These are phyloP conservation scores for Cephus sareptanus DNA, from an alignment of 2,888 invertebrate genomes.

Conservation along the genomic window DNA sequence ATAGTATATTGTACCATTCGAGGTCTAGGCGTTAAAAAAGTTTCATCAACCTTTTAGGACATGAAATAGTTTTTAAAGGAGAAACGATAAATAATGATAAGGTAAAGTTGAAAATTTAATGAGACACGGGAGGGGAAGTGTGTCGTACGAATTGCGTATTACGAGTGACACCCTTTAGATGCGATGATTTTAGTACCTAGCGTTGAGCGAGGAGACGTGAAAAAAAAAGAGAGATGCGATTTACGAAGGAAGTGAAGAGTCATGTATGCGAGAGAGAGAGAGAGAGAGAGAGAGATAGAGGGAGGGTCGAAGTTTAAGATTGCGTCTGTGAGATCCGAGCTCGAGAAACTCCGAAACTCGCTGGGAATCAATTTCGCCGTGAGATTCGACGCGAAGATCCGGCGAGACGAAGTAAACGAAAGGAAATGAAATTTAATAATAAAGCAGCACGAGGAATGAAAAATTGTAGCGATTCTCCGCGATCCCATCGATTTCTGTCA, in stretches of 20 bases:
- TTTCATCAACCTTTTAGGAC: not conserved
- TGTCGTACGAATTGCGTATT: not conserved
- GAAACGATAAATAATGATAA: not conserved
- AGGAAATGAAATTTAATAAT: too few species aligned
- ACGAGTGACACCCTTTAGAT: not conserved
- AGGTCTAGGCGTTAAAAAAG: not conserved
- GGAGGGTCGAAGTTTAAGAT: not conserved
- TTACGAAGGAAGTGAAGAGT: not conserved
- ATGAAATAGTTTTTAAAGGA: not conserved
- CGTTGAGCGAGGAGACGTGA: not conserved
- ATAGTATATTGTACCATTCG: conserved; percentile 1
- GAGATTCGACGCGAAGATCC: not conserved
- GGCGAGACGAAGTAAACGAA: too few species aligned
- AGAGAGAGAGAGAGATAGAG: not conserved
- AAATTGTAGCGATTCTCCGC: not conserved
- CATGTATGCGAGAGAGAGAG: not conserved
- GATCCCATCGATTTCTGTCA: not conserved
- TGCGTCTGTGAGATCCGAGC: not conserved
- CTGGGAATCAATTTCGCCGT: not conserved
- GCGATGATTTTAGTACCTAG: not conserved
- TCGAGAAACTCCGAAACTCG: not conserved
- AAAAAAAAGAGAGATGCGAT: not conserved
- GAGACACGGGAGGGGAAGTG: not conserved
- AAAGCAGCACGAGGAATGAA: not conserved
- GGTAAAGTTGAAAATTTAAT: not conserved